These are phyloP conservation scores for Drosophila melanosoma DNA, from an alignment of 2,888 invertebrate species.

Conservation along the genomic window DNA sequence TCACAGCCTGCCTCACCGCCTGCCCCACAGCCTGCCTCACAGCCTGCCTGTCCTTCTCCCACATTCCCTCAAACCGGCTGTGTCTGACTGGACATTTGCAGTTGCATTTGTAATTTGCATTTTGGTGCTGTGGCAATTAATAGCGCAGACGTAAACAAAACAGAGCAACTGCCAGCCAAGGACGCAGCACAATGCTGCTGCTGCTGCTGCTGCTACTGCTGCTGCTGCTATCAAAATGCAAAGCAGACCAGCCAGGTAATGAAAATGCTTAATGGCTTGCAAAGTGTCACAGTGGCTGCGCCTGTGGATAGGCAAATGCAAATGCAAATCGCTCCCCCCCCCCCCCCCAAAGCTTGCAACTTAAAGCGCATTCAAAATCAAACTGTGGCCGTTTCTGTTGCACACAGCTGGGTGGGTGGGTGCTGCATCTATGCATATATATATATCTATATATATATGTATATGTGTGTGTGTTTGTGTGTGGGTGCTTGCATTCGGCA, in stretches of 20 bases:
- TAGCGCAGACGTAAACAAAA: slow-evolving; percentile 80
- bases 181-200: slow-evolving; percentile 56
- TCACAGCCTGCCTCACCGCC: slow-evolving; percentile 11
- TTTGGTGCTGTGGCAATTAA: slow-evolving; percentile 78
- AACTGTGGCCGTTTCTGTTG: slow-evolving; percentile 22
- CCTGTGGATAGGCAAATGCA: slow-evolving; percentile 58
- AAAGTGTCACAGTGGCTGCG: slow-evolving; percentile 80
- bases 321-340: slow-evolving; percentile 34
- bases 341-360: slow-evolving; percentile 46
- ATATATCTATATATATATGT: not conserved
- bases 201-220: slow-evolving; percentile 37
- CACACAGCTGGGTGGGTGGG: not conserved
- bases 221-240: slow-evolving; percentile 77
- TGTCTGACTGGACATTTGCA: slow-evolving; percentile 55
- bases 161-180: slow-evolving; percentile 37
- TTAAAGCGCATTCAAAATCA: slow-evolving; percentile 78
- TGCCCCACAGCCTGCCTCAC: slow-evolving; percentile 7
- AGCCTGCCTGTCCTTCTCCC: slow-evolving; percentile 13
- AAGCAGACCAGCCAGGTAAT: slow-evolving; percentile 74
- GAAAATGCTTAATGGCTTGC: slow-evolving; percentile 80
- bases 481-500: slow-evolving; percentile 19
- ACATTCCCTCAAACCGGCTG: not conserved
- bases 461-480: not conserved
- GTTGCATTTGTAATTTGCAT: slow-evolving; percentile 79
- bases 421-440: not conserved